phyloP scores from a whole-genome alignment of 2,797 vertebrate genomes.

The Emydoidea blandingii region DNA sequence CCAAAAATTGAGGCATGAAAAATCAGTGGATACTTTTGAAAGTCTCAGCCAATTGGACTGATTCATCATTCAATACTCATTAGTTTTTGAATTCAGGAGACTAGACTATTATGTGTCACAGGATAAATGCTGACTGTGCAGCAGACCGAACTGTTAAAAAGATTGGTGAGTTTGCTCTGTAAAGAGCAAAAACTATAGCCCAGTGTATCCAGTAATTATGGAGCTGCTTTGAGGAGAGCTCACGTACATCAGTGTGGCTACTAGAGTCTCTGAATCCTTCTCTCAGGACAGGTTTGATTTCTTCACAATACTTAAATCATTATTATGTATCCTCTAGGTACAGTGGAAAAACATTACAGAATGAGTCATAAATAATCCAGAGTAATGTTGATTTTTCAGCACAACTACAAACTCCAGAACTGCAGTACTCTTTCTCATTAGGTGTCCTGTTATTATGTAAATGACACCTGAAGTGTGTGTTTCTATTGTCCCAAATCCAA shows the following conservation, averaged over 20 bases:
- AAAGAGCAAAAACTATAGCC: not conserved
- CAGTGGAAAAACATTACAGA: not conserved
- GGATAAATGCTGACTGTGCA: not conserved
- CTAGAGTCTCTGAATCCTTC: not conserved
- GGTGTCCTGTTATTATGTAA: not conserved
- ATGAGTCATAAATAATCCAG: not conserved
- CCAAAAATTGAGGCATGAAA: not conserved
- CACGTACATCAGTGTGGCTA: not conserved
- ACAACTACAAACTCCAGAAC: not conserved
- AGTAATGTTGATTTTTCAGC: not conserved
- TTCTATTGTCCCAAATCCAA: not conserved
- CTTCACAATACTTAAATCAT: not conserved
- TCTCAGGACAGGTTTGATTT: not conserved
- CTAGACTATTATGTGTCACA: not conserved
- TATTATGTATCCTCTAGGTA: not conserved
- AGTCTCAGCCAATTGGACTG: not conserved
- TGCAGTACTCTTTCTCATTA: not conserved
- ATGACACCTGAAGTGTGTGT: not conserved
- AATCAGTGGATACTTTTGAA: not conserved
- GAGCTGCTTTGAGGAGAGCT: not conserved
- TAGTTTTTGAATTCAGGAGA: not conserved
- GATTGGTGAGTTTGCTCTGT: not conserved
- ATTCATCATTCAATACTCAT: not conserved
- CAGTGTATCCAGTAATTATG: not conserved
- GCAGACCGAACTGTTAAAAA: not conserved